Evolutionary conservation across 2,797 vertebrate species (phyloP).

Genomic region (Pipistrellus nathusii): DNA sequence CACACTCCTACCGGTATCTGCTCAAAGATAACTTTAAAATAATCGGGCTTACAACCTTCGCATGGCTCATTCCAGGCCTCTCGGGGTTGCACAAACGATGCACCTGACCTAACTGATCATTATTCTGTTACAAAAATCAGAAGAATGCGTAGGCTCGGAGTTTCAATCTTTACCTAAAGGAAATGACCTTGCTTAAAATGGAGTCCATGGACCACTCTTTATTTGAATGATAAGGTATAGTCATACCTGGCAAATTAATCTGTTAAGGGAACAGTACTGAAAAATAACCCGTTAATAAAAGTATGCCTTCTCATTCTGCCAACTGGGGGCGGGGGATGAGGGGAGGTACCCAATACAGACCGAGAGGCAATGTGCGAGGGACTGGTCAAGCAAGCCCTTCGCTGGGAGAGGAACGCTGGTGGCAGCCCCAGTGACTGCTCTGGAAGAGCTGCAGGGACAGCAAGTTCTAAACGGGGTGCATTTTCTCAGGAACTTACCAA

Average conservation of each 20-base stretch:
- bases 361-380: not conserved
- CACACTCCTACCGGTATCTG: not conserved
- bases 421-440: not conserved
- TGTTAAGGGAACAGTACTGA: not conserved
- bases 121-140: conserved; percentile 43
- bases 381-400: not conserved
- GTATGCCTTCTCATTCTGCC: not conserved
- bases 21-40: not conserved
- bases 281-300: not conserved
- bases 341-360: not conserved
- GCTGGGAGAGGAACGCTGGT: not conserved
- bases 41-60: not conserved
- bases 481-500: not conserved
- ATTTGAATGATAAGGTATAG: not conserved
- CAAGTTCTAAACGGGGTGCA: not conserved
- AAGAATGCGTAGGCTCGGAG: not conserved
- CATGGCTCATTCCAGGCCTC: not conserved
- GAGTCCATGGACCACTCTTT: not conserved
- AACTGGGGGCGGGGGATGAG: not conserved
- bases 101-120: not conserved
- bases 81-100: not conserved
- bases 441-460: not conserved
- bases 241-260: not conserved
- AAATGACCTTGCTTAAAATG: conserved; percentile 33
- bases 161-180: conserved; percentile 30